These are phyloP conservation scores for Akabosia matsudoensis DNA, from an alignment of 1,140 invertebrate genomes.

Conservation along the genomic window DNA sequence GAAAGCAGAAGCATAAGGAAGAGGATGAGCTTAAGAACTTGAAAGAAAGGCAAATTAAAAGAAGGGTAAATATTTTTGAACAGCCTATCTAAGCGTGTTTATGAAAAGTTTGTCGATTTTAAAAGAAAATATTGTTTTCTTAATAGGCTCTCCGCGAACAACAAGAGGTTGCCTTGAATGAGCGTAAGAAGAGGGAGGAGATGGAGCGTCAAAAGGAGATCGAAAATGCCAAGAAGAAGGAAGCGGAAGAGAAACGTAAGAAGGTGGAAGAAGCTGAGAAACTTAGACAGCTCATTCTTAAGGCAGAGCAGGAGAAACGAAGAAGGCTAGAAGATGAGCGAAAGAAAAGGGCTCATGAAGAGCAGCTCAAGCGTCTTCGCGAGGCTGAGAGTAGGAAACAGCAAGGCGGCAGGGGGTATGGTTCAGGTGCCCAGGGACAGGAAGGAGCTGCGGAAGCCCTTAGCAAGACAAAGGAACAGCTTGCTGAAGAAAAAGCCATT, in stretches of 20 bases:
- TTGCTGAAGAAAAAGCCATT: slow-evolving; percentile 61
- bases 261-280: slow-evolving; percentile 54
- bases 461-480: slow-evolving; percentile 63
- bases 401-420: slow-evolving; percentile 49
- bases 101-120: not conserved
- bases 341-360: slow-evolving; percentile 90
- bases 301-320: slow-evolving; percentile 70
- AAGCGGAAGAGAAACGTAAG: slow-evolving; percentile 54
- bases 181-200: slow-evolving; percentile 61
- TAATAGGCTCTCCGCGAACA: slow-evolving; percentile 74
- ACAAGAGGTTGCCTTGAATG: slow-evolving; percentile 82
- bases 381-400: slow-evolving; percentile 87
- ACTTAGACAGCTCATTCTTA: slow-evolving; percentile 51
- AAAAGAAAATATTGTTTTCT: slow-evolving; percentile 38
- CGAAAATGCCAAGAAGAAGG: slow-evolving; percentile 48
- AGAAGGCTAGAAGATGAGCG: slow-evolving; percentile 83
- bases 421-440: slow-evolving; percentile 1
- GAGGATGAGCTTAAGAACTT: slow-evolving; percentile 90
- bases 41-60: slow-evolving; percentile 92
- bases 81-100: not conserved
- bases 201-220: slow-evolving; percentile 74
- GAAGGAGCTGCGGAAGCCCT: slow-evolving; percentile 54
- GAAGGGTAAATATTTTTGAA: slow-evolving; percentile 59
- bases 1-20: slow-evolving; percentile 89
- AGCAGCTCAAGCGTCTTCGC: slow-evolving; percentile 87